These are phyloP conservation scores for Zaprionus africanus DNA, from an alignment of 1,140 invertebrate genomes.

Conservation along the genomic window DNA sequence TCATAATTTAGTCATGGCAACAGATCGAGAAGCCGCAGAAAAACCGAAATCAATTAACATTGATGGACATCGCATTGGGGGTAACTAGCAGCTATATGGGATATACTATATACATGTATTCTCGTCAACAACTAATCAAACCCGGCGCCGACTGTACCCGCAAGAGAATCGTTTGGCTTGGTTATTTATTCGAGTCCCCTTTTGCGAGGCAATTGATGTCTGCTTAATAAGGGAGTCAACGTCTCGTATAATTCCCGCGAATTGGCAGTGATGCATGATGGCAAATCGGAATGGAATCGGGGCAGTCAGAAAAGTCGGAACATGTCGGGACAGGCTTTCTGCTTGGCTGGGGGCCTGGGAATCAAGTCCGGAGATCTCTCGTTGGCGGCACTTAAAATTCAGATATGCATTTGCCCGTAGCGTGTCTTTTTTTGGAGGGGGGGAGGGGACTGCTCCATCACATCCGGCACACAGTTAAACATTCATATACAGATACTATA, in stretches of 20 bases:
- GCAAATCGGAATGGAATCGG: constrained; percentile 36
- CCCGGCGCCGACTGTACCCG: constrained; percentile 70
- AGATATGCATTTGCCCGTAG: constrained; percentile 50
- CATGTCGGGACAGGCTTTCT: constrained; percentile 63
- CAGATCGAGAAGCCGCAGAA: constrained; percentile 29
- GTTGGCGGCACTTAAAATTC: constrained; percentile 66
- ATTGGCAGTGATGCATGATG: constrained; percentile 67
- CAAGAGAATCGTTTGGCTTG: constrained; percentile 27
- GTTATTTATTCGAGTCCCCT: constrained; percentile 68
- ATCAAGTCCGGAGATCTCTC: constrained; percentile 25
- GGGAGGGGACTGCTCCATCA: constrained; percentile 51
- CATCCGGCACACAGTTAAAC: constrained; percentile 74
- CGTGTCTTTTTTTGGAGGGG: constrained; percentile 26
- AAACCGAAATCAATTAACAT: constrained; percentile 60
- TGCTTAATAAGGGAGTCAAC: constrained; percentile 82
- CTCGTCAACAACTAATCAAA: constrained; percentile 26
- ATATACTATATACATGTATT: background rate
- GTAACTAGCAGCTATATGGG: constrained; percentile 65
- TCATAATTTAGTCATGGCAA: constrained; percentile 72
- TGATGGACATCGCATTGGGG: constrained; percentile 58
- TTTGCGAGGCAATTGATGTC: constrained; percentile 73
- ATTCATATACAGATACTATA: constrained; percentile 20
- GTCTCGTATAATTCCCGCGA: constrained; percentile 80
- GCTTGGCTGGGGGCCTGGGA: constrained; percentile 73
- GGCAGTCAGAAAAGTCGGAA: constrained; percentile 8